phyloP scores from a whole-genome alignment of 2,113 vertebrate species.

The Odocoileus hemionus region DNA sequence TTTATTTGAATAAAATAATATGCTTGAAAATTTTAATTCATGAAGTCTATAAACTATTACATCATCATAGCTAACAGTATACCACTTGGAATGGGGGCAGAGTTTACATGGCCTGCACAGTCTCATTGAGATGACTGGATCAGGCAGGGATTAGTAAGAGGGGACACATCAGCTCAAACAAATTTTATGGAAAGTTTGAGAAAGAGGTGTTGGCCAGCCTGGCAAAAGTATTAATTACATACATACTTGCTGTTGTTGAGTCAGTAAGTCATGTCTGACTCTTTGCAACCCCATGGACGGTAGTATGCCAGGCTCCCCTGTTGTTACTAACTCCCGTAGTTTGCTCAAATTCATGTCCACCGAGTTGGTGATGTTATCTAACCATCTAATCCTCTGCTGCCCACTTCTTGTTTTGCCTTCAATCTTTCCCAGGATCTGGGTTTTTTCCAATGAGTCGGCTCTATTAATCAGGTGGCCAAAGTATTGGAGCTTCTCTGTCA shows the following conservation, averaged over 20 bases:
- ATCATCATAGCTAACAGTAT: not conserved
- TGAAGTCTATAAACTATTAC: not conserved
- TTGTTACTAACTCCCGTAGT: accelerated
- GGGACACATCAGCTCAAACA: not conserved
- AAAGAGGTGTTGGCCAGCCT: not conserved
- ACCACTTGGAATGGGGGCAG: not conserved
- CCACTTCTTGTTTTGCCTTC: not conserved
- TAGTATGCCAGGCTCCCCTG: not conserved
- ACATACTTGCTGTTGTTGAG: not conserved
- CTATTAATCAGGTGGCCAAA: not conserved
- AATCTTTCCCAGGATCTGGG: not conserved
- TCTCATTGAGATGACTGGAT: not conserved
- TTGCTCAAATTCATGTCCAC: not conserved
- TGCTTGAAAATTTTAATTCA: not conserved
- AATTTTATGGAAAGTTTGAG: not conserved
- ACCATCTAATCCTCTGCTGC: not conserved
- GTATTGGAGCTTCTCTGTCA: not conserved
- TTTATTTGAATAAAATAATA: not conserved
- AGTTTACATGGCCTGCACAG: not conserved
- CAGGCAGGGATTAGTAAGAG: not conserved
- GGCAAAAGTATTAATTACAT: not conserved
- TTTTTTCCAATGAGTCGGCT: not conserved
- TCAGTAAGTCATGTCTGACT: not conserved
- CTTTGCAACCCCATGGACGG: not conserved
- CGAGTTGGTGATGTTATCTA: not conserved